phyloP scores from a whole-genome alignment of 2,888 invertebrate genomes.

The Heliconius ismenius region DNA sequence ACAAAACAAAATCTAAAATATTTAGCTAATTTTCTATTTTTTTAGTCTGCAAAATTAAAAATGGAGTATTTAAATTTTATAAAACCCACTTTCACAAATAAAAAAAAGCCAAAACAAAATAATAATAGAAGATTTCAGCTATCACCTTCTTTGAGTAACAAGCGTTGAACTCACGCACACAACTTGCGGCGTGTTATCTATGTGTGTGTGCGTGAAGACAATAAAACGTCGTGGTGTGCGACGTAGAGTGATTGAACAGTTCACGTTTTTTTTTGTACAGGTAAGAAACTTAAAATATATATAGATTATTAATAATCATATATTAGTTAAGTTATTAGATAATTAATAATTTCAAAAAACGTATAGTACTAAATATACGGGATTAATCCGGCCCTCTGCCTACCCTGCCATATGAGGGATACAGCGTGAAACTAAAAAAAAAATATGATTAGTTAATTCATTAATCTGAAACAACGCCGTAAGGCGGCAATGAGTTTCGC shows the following conservation, averaged over 20 bases:
- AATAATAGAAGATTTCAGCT: constrained; percentile 55
- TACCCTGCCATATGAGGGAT: not conserved
- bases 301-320: not conserved
- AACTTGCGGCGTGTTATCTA: constrained; percentile 13
- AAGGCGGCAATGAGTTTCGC: not conserved
- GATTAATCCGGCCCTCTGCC: too few relatives aligned
- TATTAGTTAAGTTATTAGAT: not conserved
- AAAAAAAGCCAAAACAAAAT: constrained; percentile 27
- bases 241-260: constrained; percentile 50
- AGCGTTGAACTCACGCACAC: constrained; percentile 67
- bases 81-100: not conserved
- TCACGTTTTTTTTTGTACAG: constrained; percentile 53
- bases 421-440: not conserved
- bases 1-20: too few relatives aligned
- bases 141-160: constrained; percentile 52
- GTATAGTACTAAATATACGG: too few relatives aligned
- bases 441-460: too few relatives aligned
- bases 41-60: not conserved
- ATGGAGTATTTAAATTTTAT: not conserved
- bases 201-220: constrained; percentile 56
- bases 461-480: too few relatives aligned
- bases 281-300: constrained; percentile 7
- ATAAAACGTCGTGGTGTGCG: constrained; percentile 56
- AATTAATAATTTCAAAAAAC: too few relatives aligned
- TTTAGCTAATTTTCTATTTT: too few relatives aligned